Base-by-base conservation (phyloP, 2,888 invertebrate species). In the Lepidochrysops patricia region DNA sequence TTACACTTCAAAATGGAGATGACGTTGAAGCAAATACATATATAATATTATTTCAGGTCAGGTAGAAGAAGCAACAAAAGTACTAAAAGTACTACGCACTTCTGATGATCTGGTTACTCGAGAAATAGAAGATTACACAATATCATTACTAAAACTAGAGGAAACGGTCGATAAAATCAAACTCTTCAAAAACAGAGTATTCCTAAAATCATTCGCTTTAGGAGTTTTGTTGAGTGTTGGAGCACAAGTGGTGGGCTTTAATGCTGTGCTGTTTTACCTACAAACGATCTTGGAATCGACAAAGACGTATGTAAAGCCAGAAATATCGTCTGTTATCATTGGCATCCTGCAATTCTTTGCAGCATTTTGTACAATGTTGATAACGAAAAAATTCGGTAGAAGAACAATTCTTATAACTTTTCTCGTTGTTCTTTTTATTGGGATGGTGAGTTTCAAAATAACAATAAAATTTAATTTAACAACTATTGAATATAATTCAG, bases 221-320 rank as follows among this genome's bases (percentile, higher is more conserved):
- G 68, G 70, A 0, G 43, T 71, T 2, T n/a, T 74, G 2, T 48
- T 79, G 9, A 66, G 63, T 1, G 34, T 68, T 1, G 70, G 73
- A 0, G 4, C 64, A 0, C 80, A 80, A 15, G 57, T 80, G 0
- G 66, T 70, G 0, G 82, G 84, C 0, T 82, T 72, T 37, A 82
- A 81, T 43, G 76, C 74, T 0, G 73, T 84, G 0, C 64, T 73
- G 0, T 79, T 76, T 64, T 84, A 84, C 58, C 64, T 83, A 1
- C 83, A 83, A 68, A 77, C 81, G 0, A 72, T 84, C 27, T 64
- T 84, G 59, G 75, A 75, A 35, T 77, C 77, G 0, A 77, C 83
- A 0, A 66, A 77, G n/a, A 80, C 82, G 0, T 74, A 72, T 12
- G 68, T 84, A 0, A 71, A 60, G 2, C 71, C 84, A 0, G 79